Percentiles rank a stretch among this genome's conserved stretches.
Evolutionary conservation across 1,140 invertebrate genomes (phyloP).

Genomic region (Capitella teleta): DNA sequence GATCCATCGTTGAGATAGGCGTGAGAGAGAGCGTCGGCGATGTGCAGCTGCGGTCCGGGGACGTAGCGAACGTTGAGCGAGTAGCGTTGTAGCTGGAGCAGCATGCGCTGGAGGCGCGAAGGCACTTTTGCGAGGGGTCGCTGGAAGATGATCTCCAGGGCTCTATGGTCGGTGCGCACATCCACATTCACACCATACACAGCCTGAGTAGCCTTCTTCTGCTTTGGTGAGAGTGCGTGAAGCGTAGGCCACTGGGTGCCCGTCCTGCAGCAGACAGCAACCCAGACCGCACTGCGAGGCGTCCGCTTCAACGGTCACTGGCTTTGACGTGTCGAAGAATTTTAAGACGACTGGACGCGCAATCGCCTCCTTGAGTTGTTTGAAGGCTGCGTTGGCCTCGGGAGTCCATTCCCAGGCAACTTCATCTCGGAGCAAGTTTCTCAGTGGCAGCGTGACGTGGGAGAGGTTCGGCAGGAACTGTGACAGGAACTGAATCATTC

Average conservation of each 20-base stretch:
- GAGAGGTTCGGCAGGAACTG: constrained; percentile 5
- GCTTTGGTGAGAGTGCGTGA: no score
- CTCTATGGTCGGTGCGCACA: no score
- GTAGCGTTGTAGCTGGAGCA: no score
- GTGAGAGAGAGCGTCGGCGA: no score
- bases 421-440: constrained; percentile 3
- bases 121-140: no score
- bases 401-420: constrained; percentile 4
- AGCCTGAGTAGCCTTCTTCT: no score
- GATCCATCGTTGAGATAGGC: no score
- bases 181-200: no score
- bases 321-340: constrained; percentile 18
- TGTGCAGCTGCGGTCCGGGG: no score
- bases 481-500: neutral
- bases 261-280: constrained; percentile 38
- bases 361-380: constrained; percentile 16
- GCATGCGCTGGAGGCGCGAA: no score
- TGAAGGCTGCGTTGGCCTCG: constrained; percentile 9
- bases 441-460: constrained; percentile 3
- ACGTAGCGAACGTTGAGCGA: no score
- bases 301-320: constrained; percentile 20
- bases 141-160: no score
- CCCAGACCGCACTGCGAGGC: constrained; percentile 30
- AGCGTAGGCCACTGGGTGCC: constrained; percentile 40
- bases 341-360: constrained; percentile 15